A percentile compares a stretch with the other conserved stretches of the same genome.
phyloP scores from a whole-genome alignment of 1,140 invertebrate genomes.

The Neotoxoptera formosana region DNA sequence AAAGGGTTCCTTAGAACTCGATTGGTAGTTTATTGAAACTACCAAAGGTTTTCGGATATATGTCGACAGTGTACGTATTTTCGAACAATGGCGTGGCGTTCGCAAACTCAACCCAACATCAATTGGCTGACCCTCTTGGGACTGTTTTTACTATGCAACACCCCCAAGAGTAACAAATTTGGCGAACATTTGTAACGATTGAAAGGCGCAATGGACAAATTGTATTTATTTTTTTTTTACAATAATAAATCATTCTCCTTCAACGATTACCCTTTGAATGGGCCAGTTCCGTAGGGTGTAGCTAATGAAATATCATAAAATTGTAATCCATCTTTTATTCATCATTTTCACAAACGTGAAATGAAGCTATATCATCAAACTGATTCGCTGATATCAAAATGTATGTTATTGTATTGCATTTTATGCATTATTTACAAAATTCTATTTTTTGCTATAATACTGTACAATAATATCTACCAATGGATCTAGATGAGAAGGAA shows the following conservation, averaged over 20 bases:
- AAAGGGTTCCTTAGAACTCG: not conserved
- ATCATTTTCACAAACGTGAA: not conserved
- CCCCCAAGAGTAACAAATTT: not conserved
- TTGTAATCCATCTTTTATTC: conserved; percentile 11
- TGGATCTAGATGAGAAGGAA: not conserved
- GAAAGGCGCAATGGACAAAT: not conserved
- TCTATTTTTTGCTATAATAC: not conserved
- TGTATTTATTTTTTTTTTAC: not conserved
- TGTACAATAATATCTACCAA: not conserved
- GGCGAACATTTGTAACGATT: not conserved
- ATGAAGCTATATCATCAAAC: not conserved
- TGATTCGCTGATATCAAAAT: not conserved
- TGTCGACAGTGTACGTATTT: not conserved
- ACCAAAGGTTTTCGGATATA: not conserved
- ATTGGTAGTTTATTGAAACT: not conserved
- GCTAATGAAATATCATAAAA: conserved; percentile 29
- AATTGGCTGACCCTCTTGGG: conserved; percentile 32
- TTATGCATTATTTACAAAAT: not conserved
- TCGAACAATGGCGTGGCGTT: not conserved
- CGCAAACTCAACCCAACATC: not conserved
- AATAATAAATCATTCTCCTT: conserved; percentile 29
- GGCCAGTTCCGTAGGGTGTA: not conserved
- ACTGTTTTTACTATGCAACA: not conserved
- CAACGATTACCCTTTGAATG: conserved; percentile 21
- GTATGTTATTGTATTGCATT: not conserved